These are phyloP conservation scores for Anastrepha obliqua DNA, from an alignment of 1,140 invertebrate genomes.

Conservation along the genomic window DNA sequence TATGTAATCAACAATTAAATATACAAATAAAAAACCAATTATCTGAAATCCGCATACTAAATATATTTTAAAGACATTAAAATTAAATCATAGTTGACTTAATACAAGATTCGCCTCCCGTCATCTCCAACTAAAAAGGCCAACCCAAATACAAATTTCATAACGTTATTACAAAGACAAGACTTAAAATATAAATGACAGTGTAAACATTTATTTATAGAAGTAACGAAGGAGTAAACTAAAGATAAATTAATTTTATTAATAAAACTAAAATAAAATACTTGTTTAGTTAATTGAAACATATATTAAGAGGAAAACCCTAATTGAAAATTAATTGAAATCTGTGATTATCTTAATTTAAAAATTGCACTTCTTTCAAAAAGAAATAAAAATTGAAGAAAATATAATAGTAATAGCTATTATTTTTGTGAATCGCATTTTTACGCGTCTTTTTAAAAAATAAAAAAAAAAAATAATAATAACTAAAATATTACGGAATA, in stretches of 20 bases:
- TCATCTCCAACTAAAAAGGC: slow-evolving; percentile 62
- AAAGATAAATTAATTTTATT: not conserved
- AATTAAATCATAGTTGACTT: slow-evolving; percentile 61
- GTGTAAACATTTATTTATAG: not conserved
- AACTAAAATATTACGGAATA: not conserved
- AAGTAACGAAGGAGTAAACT: not conserved
- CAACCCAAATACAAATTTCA: slow-evolving; percentile 54
- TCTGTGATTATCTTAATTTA: slow-evolving; percentile 44
- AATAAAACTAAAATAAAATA: not conserved
- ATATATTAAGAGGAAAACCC: not conserved
- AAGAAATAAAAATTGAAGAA: slow-evolving; percentile 60
- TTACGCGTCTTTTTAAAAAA: slow-evolving; percentile 48
- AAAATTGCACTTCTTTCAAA: slow-evolving; percentile 3
- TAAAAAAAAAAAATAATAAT: not conserved
- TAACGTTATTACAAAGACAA: not conserved
- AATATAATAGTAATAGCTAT: not conserved
- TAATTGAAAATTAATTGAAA: not conserved
- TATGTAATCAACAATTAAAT: not conserved
- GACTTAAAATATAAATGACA: not conserved
- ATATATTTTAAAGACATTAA: slow-evolving; percentile 60
- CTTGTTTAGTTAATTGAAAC: not conserved
- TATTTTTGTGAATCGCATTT: slow-evolving; percentile 22
- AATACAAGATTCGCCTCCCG: slow-evolving; percentile 61
- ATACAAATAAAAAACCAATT: not conserved
- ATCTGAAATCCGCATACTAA: not conserved